Percentiles rank a stretch among this genome's conserved stretches.
Evolutionary conservation across 2,113 vertebrate species (phyloP).

Genomic region (Recurvirostra avosetta): DNA sequence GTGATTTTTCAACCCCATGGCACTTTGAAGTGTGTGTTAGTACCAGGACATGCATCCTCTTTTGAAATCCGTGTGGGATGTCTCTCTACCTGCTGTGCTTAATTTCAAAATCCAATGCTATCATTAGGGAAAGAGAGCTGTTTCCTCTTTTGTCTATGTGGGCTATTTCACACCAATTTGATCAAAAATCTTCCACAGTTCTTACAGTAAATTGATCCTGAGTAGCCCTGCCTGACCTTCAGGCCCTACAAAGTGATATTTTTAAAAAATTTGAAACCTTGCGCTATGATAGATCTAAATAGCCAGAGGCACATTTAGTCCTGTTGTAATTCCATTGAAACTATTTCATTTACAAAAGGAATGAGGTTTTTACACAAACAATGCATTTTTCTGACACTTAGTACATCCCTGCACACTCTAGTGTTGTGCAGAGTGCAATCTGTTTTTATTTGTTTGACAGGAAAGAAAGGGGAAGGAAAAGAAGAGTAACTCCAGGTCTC

Average conservation of each 20-base stretch:
- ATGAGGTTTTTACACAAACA: not conserved
- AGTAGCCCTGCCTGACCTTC: not conserved
- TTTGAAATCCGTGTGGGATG: not conserved
- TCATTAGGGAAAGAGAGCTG: not conserved
- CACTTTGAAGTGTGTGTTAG: not conserved
- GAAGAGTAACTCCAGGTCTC: not conserved
- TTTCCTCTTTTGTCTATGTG: not conserved
- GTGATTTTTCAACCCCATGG: not conserved
- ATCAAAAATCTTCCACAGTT: not conserved
- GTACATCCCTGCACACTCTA: not conserved
- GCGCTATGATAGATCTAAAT: not conserved
- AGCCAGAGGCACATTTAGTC: not conserved
- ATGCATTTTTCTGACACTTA: not conserved
- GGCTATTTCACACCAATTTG: not conserved
- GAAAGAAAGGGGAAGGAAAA: not conserved
- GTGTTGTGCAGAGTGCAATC: not conserved
- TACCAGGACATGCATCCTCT: not conserved
- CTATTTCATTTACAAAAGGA: not conserved
- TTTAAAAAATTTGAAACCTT: not conserved
- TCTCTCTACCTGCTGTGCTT: not conserved
- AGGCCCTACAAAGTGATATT: not conserved
- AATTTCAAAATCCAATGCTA: slow-evolving; percentile 18
- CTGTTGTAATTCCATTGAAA: not conserved
- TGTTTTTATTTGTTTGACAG: not conserved
- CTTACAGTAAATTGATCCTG: not conserved